Conservation (phyloP, 2,797 vertebrate genomes). For the Naso thynnoides region DNA sequence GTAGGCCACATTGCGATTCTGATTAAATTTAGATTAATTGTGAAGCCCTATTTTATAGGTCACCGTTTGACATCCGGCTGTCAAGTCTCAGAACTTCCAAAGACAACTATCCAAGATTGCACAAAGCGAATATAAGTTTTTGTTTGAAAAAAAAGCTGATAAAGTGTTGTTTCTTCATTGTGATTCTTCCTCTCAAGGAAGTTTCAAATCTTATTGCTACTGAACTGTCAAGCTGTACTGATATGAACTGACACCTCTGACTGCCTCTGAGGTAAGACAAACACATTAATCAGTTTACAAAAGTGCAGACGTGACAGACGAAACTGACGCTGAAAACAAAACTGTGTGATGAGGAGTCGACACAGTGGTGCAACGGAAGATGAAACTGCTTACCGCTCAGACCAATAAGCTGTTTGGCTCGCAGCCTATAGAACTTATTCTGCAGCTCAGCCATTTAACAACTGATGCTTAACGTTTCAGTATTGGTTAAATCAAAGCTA, state of each 20-base stretch:
- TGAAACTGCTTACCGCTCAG: background rate
- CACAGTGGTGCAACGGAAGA: background rate
- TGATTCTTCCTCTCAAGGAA: conserved; percentile 13
- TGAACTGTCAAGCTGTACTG: background rate
- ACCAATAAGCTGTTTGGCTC: background rate
- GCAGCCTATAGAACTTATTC: background rate
- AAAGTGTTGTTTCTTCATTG: conserved; percentile 19
- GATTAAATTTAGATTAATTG: too few relatives aligned
- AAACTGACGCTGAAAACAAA: conserved; percentile 1
- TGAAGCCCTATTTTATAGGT: conserved; percentile 12
- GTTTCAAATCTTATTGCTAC: conserved; percentile 22
- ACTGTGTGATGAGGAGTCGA: background rate
- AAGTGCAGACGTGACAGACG: conserved; percentile 3
- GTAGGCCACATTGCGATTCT: too few relatives aligned
- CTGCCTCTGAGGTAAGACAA: conserved; percentile 13
- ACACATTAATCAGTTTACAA: conserved; percentile 1
- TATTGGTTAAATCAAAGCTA: conserved; percentile 19
- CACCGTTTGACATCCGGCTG: background rate
- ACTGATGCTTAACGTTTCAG: conserved; percentile 11
- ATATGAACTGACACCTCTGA: conserved; percentile 7
- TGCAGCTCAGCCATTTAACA: background rate
- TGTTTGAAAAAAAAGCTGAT: conserved; percentile 23
- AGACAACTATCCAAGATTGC: background rate
- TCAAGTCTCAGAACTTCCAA: conserved; percentile 8
- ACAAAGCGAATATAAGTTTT: background rate